A percentile compares a stretch with the other conserved stretches of the same genome.
Evolutionary conservation across 2,797 vertebrate species (phyloP).

Genomic region (Gambelia wislizenii): DNA sequence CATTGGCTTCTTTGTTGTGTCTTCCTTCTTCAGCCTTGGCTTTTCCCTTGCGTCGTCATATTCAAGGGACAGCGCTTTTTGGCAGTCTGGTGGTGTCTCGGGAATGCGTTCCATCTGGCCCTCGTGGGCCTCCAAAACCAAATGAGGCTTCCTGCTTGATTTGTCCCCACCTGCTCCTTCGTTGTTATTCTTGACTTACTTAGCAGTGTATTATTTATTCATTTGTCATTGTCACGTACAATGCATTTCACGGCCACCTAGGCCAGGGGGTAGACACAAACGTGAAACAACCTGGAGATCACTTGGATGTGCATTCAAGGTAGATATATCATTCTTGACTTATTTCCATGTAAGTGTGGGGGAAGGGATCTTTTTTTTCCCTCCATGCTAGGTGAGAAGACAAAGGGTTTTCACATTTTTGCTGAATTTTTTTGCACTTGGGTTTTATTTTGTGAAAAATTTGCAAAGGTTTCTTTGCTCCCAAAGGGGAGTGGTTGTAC

Average conservation of each 20-base stretch:
- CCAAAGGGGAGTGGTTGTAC: too few relatives aligned
- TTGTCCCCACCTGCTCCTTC: not conserved
- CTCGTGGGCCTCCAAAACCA: too few relatives aligned
- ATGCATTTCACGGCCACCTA: not conserved
- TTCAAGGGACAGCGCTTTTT: not conserved
- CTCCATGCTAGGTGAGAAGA: too few relatives aligned
- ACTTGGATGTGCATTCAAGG: not conserved
- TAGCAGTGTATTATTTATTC: not conserved
- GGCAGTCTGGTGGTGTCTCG: not conserved
- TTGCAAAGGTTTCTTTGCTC: too few relatives aligned
- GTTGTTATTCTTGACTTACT: not conserved
- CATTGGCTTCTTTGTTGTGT: not conserved
- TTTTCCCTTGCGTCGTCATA: not conserved
- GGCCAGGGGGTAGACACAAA: not conserved
- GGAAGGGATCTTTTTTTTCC: too few relatives aligned
- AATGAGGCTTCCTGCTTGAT: not conserved
- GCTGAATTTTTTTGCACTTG: too few relatives aligned
- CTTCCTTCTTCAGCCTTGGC: not conserved
- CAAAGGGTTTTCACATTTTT: too few relatives aligned
- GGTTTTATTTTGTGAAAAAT: too few relatives aligned
- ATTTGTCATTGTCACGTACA: not conserved
- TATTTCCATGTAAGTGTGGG: not conserved
- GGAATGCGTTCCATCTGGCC: not conserved
- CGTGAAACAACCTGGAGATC: not conserved
- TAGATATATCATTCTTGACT: not conserved